phyloP scores from a whole-genome alignment of 1,140 invertebrate genomes.

The Solenopsis invicta region DNA sequence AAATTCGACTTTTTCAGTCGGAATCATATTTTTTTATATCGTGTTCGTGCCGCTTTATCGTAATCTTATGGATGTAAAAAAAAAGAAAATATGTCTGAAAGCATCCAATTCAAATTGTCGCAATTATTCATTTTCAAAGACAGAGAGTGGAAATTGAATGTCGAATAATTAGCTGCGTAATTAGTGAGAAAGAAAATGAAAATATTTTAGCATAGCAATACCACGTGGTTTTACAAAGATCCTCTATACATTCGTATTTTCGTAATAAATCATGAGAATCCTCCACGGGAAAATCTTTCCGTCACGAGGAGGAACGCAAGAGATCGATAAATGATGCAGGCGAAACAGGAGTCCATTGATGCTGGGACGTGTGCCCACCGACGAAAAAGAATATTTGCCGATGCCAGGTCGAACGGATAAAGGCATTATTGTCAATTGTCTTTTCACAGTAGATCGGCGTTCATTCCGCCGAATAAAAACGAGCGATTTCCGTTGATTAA shows the following conservation, averaged over 20 bases:
- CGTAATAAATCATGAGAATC: neutral
- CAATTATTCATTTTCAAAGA: neutral
- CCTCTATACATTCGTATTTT: neutral
- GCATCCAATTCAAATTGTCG: neutral
- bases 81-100: neutral
- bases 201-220: neutral
- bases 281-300: slow-evolving; percentile 11
- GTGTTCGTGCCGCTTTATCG: neutral
- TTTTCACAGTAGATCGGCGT: slow-evolving; percentile 64
- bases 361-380: slow-evolving; percentile 12
- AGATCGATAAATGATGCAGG: slow-evolving; percentile 56
- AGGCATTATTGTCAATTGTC: slow-evolving; percentile 81
- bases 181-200: neutral
- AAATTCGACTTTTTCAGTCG: neutral
- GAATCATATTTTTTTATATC: neutral
- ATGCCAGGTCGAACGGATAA: slow-evolving; percentile 67
- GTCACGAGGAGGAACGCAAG: slow-evolving; percentile 26
- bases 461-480: slow-evolving; percentile 42
- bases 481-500: slow-evolving; percentile 37
- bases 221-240: neutral
- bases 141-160: neutral
- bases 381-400: slow-evolving; percentile 50
- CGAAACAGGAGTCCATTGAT: slow-evolving; percentile 76
- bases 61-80: neutral
- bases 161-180: neutral